Evolutionary conservation across 2,888 invertebrate species (phyloP), one percentile per base, ranked within the genome.

Genomic region (Dicyrtoma fusca): DNA sequence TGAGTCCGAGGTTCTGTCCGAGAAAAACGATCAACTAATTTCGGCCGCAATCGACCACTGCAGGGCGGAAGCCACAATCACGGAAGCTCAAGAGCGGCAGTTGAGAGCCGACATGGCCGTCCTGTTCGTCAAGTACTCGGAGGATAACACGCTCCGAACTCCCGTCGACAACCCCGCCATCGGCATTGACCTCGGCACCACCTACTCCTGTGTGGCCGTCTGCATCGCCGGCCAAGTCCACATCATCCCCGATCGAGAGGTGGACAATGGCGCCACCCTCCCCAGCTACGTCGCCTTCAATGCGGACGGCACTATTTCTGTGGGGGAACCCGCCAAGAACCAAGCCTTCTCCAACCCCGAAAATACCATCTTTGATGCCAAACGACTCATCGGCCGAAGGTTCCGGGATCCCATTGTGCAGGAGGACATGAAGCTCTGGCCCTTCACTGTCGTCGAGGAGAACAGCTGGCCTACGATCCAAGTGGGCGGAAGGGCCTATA

Each of bases 361-460:
- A 55, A 55, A 62, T 14, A 70, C 62, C 1, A 53, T 70, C 8
- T 84, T 88, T 91, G 97, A 97, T 87, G 96, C 94, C 81, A 90
- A 96, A 86, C 91, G 96, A 84, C 87, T 97, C 82, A 95, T 96
- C 85, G 96, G 96, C 71, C 90, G 95, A 81, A 91, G 91, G 81
- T 96, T 90, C 84, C 90, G 91, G 81, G 95, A 95, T 84, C 85
- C 85, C 55, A 90, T 92, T n/a, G 93, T 97, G 71, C 95, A 96
- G 86, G 89, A 89, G 63, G 96, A 97, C 83, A 91, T 95, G 88
- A 94, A 95, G 85, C 92, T 92, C 84, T 96, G 95, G 91, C 95
- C 96, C 61, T 96, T 96, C 83, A 91, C 91, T 83, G 94, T 95
- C 1, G 85, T 91, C 82, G 91, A 87, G 83, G 87, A 87, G 89